Evolutionary conservation across 2,888 invertebrate species (phyloP).

Genomic region (Eurytoma adleriae): DNA sequence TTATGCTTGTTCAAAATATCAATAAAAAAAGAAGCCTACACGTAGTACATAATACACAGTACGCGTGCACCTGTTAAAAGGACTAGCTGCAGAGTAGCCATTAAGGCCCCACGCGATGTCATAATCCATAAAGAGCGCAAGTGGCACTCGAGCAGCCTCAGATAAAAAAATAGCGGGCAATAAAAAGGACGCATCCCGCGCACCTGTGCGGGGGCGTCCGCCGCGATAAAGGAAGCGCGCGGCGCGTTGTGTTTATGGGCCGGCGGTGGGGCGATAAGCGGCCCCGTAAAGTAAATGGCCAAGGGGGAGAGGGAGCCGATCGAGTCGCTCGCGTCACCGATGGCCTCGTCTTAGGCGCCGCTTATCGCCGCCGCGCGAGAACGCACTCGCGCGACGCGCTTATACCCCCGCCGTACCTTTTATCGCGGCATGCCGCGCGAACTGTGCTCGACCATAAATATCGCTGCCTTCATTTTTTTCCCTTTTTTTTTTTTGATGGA

Average conservation of each 20-base stretch:
- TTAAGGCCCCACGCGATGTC: too few relatives aligned
- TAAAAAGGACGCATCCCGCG: not conserved
- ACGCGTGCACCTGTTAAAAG: too few relatives aligned
- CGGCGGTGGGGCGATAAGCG: constrained; percentile 71
- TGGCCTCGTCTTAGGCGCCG: constrained; percentile 24
- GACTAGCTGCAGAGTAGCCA: too few relatives aligned
- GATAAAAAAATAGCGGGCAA: too few relatives aligned
- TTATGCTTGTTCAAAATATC: too few relatives aligned
- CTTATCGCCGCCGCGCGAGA: constrained; percentile 44
- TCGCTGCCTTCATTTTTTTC: too few relatives aligned
- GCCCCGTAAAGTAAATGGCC: constrained; percentile 64
- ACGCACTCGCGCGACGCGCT: constrained; percentile 44
- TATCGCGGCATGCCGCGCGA: constrained; percentile 23
- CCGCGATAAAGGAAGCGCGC: constrained; percentile 7
- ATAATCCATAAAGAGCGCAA: too few relatives aligned
- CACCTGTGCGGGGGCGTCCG: not conserved
- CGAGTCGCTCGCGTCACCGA: constrained; percentile 19
- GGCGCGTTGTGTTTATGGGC: constrained; percentile 68
- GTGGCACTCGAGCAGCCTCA: too few relatives aligned
- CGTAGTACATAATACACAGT: too few relatives aligned
- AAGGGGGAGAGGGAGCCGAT: constrained; percentile 34
- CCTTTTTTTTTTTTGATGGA: too few relatives aligned
- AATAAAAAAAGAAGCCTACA: too few relatives aligned
- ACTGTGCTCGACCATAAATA: not conserved
- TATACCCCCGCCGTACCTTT: constrained; percentile 53